Evolutionary conservation across 2,888 invertebrate genomes (phyloP).

Genomic region (Caenorhabditis sp.): DNA sequence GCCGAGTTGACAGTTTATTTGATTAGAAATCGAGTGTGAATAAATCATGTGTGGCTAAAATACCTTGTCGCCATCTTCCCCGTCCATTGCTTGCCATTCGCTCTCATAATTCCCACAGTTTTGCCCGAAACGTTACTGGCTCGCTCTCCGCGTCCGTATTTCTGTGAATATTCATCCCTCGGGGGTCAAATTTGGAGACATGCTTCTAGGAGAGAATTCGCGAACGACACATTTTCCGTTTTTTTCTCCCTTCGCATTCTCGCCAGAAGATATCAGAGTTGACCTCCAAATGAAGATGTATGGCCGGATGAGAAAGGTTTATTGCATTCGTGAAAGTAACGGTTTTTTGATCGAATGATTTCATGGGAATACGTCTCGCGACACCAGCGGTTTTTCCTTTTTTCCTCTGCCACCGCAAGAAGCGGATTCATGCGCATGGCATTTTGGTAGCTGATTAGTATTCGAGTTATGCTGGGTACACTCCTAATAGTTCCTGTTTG

Average conservation of each 20-base stretch:
- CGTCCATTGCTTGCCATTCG: conserved; percentile 13
- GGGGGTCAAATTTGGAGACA: conserved; percentile 43
- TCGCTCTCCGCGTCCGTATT: conserved; percentile 8
- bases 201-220: conserved; percentile 15
- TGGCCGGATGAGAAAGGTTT: conserved; percentile 18
- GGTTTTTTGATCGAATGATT: background rate
- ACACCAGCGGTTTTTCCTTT: background rate
- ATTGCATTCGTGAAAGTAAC: conserved; percentile 1
- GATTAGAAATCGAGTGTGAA: conserved; percentile 56
- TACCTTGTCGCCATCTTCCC: conserved; percentile 3
- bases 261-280: conserved; percentile 20
- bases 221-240: conserved; percentile 30
- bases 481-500: conserved; percentile 39
- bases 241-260: conserved; percentile 13
- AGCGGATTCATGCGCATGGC: background rate
- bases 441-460: conserved; percentile 6
- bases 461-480: conserved; percentile 12
- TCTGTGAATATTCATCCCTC: conserved; percentile 23
- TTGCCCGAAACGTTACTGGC: conserved; percentile 16
- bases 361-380: background rate
- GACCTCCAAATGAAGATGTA: conserved; percentile 36
- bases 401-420: background rate
- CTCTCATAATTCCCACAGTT: conserved; percentile 41
- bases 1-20: conserved; percentile 56
- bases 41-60: conserved; percentile 30